phyloP scores from a whole-genome alignment of 2,113 vertebrate genomes.

The Acanthochromis polyacanthus region DNA sequence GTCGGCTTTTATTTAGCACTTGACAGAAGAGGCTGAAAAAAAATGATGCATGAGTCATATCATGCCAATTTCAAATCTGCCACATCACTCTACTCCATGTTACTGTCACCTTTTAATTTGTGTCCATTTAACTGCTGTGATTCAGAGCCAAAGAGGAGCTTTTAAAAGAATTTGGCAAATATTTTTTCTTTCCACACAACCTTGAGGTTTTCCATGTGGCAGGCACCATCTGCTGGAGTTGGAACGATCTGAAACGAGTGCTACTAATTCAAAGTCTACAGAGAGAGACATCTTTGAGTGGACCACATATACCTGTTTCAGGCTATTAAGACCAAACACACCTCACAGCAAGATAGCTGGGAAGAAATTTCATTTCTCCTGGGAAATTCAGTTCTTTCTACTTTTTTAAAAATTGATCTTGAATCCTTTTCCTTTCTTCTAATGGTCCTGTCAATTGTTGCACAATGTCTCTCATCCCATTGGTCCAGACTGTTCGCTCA shows the following conservation, averaged over 20 bases:
- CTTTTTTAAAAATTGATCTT: constrained; percentile 46
- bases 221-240: constrained; percentile 52
- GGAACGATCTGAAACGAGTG: constrained; percentile 20
- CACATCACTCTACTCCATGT: constrained; percentile 18
- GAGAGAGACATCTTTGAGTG: constrained; percentile 14
- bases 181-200: constrained; percentile 25
- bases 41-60: constrained; percentile 22
- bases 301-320: constrained; percentile 16
- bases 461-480: background rate
- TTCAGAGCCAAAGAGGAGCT: background rate
- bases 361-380: constrained; percentile 22
- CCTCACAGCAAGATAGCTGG: constrained; percentile 19
- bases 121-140: constrained; percentile 21
- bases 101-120: constrained; percentile 36
- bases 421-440: constrained; percentile 21
- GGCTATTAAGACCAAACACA: constrained; percentile 28
- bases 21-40: constrained; percentile 29
- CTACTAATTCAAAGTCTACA: constrained; percentile 33
- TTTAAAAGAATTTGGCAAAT: constrained; percentile 9
- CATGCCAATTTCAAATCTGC: background rate
- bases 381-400: constrained; percentile 24
- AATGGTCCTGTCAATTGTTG: constrained; percentile 30
- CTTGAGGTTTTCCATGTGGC: constrained; percentile 32
- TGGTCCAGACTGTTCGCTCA: constrained; percentile 16
- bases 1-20: constrained; percentile 29